Conservation (phyloP, 2,113 vertebrate genomes). For the Elaphurus davidianus region DNA sequence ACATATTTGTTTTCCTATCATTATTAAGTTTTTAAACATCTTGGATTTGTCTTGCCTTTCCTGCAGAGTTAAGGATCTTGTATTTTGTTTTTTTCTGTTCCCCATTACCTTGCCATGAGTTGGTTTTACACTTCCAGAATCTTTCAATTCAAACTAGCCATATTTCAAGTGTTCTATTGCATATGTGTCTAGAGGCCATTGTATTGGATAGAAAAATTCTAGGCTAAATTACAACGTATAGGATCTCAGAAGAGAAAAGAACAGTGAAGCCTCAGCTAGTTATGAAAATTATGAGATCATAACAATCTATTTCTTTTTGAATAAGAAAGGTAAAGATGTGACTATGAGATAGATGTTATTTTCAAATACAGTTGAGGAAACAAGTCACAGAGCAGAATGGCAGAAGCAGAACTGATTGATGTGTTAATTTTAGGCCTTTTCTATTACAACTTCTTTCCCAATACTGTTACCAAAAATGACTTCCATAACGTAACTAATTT, state of each 20-base stretch:
- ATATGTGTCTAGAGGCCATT: neutral
- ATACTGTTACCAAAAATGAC: neutral
- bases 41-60: neutral
- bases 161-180: neutral
- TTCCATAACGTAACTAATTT: neutral
- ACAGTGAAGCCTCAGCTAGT: neutral
- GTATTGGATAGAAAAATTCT: neutral
- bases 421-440: neutral
- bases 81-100: neutral
- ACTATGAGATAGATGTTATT: neutral
- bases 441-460: neutral
- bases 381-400: neutral
- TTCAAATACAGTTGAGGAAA: neutral
- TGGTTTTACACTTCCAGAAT: constrained; percentile 1
- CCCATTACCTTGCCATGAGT: neutral
- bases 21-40: neutral
- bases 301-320: neutral
- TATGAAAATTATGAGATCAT: neutral
- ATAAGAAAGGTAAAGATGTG: neutral
- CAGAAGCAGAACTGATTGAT: neutral
- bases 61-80: neutral
- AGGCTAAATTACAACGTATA: neutral
- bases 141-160: neutral
- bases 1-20: neutral
- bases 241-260: neutral